Conservation (phyloP, 2,797 vertebrate genomes). For the Pseudopleuronectes americanus region DNA sequence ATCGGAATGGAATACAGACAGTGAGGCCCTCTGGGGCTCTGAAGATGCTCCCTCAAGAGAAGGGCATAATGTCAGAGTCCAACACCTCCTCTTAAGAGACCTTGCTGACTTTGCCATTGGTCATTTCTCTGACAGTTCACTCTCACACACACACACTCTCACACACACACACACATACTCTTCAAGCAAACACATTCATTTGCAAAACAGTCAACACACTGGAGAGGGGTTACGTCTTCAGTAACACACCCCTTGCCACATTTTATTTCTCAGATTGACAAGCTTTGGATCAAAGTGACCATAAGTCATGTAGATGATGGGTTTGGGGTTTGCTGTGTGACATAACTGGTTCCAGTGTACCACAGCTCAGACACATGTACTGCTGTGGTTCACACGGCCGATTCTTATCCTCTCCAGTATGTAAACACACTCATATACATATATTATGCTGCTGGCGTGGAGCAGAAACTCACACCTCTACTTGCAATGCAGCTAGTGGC, state of each 20-base stretch:
- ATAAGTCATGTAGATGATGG: slow-evolving; percentile 29
- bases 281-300: background rate
- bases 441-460: too few species aligned
- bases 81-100: slow-evolving; percentile 39
- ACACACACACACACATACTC: background rate
- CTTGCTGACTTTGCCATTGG: slow-evolving; percentile 59
- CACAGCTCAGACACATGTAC: background rate
- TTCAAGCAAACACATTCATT: slow-evolving; percentile 10
- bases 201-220: slow-evolving; percentile 17
- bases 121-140: slow-evolving; percentile 55
- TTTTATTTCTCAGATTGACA: background rate
- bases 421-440: too few species aligned
- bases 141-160: background rate
- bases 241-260: background rate
- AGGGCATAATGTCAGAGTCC: slow-evolving; percentile 46
- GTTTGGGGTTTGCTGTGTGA: slow-evolving; percentile 3
- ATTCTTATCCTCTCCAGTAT: too few species aligned
- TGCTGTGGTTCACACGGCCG: too few species aligned
- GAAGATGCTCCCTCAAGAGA: slow-evolving; percentile 40
- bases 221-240: slow-evolving; percentile 9
- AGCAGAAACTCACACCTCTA: too few species aligned
- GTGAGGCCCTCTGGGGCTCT: slow-evolving; percentile 30
- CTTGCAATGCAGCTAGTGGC: too few species aligned
- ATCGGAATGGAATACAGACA: slow-evolving; percentile 27
- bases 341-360: slow-evolving; percentile 9